These are phyloP conservation scores for Petrolisthes cinctipes DNA, from an alignment of 2,888 invertebrate genomes.

Conservation along the genomic window DNA sequence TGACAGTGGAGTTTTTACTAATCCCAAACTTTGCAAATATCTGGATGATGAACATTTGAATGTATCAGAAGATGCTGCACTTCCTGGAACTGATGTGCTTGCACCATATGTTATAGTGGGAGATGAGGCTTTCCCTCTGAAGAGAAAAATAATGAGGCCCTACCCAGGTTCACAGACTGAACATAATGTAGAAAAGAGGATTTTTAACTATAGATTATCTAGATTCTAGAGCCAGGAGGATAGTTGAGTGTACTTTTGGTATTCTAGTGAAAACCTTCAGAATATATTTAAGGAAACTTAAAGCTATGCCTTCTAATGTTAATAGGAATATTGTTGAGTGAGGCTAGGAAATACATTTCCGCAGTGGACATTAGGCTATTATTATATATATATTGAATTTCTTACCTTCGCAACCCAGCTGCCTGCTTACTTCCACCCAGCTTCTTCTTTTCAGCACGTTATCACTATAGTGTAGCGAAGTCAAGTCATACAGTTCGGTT, in stretches of 20 bases:
- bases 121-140: slow-evolving; percentile 36
- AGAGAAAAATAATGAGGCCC: too few relatives aligned
- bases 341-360: slow-evolving; percentile 35
- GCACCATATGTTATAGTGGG: slow-evolving; percentile 27
- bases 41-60: slow-evolving; percentile 31
- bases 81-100: slow-evolving; percentile 40
- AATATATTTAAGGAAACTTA: slow-evolving; percentile 31
- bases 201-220: slow-evolving; percentile 38
- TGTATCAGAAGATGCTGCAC: slow-evolving; percentile 40
- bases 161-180: slow-evolving; percentile 30
- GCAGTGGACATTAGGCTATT: slow-evolving; percentile 25
- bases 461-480: slow-evolving; percentile 36
- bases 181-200: slow-evolving; percentile 28
- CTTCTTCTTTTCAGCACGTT: slow-evolving; percentile 43
- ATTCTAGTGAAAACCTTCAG: slow-evolving; percentile 25
- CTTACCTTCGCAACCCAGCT: slow-evolving; percentile 28
- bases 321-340: slow-evolving; percentile 32
- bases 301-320: slow-evolving; percentile 14
- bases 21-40: slow-evolving; percentile 30
- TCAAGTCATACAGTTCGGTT: slow-evolving; percentile 18
- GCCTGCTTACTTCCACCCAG: slow-evolving; percentile 37
- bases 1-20: slow-evolving; percentile 37
- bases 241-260: slow-evolving; percentile 27
- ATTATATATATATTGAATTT: slow-evolving; percentile 5
- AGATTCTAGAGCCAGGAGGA: slow-evolving; percentile 23